A percentile compares a stretch with the other conserved stretches of the same genome.
Conservation (phyloP, 1,140 invertebrate genomes). For the Pomacea maculata region DNA sequence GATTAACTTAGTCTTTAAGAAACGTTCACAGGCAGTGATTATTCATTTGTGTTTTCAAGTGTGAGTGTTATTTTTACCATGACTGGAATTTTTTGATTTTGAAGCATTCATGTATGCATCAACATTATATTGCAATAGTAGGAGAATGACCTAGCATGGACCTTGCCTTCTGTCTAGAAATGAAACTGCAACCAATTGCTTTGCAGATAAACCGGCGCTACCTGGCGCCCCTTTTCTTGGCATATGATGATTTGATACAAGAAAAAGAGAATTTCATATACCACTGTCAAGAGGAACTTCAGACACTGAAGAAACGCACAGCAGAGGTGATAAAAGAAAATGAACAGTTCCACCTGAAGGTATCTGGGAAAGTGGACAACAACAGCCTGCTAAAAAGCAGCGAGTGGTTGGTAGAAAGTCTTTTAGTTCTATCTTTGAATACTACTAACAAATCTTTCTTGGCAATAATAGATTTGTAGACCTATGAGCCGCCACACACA, state of each 20-base stretch:
- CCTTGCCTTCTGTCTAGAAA: too few relatives aligned
- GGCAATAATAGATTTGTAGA: too few relatives aligned
- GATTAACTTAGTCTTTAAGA: too few relatives aligned
- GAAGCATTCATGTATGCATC: too few relatives aligned
- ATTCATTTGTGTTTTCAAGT: too few relatives aligned
- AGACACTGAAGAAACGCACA: constrained; percentile 40
- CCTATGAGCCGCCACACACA: too few relatives aligned
- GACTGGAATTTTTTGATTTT: too few relatives aligned
- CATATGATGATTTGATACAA: constrained; percentile 59
- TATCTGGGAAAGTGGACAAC: constrained; percentile 18
- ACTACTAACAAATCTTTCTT: too few relatives aligned
- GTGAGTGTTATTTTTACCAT: too few relatives aligned
- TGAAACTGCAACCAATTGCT: background rate
- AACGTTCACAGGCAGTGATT: too few relatives aligned
- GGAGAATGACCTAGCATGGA: too few relatives aligned
- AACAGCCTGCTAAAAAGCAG: constrained; percentile 24
- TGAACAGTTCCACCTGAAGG: constrained; percentile 45
- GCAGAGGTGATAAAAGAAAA: constrained; percentile 60
- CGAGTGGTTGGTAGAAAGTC: constrained; percentile 52
- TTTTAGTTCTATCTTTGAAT: background rate
- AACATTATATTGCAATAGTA: too few relatives aligned
- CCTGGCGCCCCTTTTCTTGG: constrained; percentile 60
- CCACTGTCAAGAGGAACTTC: constrained; percentile 52
- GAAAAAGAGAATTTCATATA: constrained; percentile 54
- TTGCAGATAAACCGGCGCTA: constrained; percentile 58